phyloP scores from a whole-genome alignment of 1,140 invertebrate species.

The Pygmarrhopalites habei region DNA sequence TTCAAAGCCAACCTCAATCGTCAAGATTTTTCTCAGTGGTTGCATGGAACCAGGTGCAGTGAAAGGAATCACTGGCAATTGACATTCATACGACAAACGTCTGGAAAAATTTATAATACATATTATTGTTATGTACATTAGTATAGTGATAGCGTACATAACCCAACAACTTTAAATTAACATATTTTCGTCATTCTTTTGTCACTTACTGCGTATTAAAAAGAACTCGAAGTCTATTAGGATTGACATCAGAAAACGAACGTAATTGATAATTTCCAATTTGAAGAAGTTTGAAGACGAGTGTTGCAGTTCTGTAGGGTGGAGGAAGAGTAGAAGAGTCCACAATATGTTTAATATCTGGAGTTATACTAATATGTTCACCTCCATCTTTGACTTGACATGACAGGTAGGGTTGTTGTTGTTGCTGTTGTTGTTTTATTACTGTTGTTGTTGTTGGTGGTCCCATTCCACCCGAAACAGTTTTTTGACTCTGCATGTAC shows the following conservation, averaged over 20 bases:
- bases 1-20: slow-evolving; percentile 28
- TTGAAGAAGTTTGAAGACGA: slow-evolving; percentile 30
- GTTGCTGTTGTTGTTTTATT: too few species aligned
- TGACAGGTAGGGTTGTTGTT: neutral
- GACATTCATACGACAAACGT: slow-evolving; percentile 25
- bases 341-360: neutral
- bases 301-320: slow-evolving; percentile 26
- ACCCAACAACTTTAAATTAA: too few species aligned
- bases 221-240: slow-evolving; percentile 27
- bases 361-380: neutral
- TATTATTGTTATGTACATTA: too few species aligned
- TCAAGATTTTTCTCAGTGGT: slow-evolving; percentile 18
- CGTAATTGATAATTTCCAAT: slow-evolving; percentile 26
- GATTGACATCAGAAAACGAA: slow-evolving; percentile 26
- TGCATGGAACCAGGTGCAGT: neutral
- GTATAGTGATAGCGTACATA: too few species aligned
- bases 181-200: too few species aligned
- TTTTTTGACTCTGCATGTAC: too few species aligned
- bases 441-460: too few species aligned
- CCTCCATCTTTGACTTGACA: neutral
- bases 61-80: slow-evolving; percentile 15
- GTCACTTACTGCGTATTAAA: slow-evolving; percentile 33
- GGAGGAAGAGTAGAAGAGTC: neutral
- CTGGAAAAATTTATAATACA: slow-evolving; percentile 15
- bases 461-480: too few species aligned